Percentiles rank a stretch among this genome's conserved stretches.
phyloP scores from a whole-genome alignment of 2,113 vertebrate species.

The Bagarius yarrelli region DNA sequence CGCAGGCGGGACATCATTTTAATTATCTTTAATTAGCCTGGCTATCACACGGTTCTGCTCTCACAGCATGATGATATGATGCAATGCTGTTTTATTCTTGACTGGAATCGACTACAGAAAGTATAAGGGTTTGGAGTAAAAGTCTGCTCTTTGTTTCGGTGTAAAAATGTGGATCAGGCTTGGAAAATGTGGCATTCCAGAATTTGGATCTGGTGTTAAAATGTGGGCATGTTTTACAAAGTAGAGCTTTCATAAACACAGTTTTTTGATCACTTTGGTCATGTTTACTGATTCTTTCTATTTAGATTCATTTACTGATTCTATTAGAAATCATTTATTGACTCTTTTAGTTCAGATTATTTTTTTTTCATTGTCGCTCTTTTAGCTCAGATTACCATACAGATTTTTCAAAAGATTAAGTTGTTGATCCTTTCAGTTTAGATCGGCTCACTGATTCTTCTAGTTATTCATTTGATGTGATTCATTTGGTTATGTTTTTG shows the following conservation, averaged over 20 bases:
- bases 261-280: too few relatives aligned
- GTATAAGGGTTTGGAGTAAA: slow-evolving; percentile 5
- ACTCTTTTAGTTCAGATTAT: too few relatives aligned
- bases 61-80: slow-evolving; percentile 54
- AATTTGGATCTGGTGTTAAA: too few relatives aligned
- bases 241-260: background rate
- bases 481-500: too few relatives aligned
- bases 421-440: background rate
- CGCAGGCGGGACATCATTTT: slow-evolving; percentile 65
- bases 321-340: too few relatives aligned
- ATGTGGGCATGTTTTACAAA: background rate
- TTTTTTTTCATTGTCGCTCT: too few relatives aligned
- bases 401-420: background rate
- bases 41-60: slow-evolving; percentile 62
- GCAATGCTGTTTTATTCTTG: slow-evolving; percentile 45
- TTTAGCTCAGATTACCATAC: background rate
- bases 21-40: slow-evolving; percentile 71
- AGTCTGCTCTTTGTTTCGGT: background rate
- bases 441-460: background rate
- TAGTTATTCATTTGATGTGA: background rate
- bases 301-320: too few relatives aligned
- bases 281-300: too few relatives aligned
- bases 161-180: background rate
- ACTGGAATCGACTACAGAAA: background rate
- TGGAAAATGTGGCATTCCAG: background rate